Conservation (phyloP, 2,888 invertebrate species). For the Eustalomyia histrio region DNA sequence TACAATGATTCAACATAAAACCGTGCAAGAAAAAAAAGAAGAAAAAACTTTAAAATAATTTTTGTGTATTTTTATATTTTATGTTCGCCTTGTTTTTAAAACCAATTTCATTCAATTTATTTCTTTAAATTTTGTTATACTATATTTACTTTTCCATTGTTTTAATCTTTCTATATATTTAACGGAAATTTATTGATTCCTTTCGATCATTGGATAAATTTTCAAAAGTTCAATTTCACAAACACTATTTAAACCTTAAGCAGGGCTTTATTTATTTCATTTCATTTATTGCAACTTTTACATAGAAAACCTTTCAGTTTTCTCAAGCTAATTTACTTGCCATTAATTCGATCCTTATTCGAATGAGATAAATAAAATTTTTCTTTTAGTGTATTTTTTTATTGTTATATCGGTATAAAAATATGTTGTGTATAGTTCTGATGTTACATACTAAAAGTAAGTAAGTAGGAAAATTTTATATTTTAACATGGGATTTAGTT, state of each 20-base stretch:
- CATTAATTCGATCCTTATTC: too few species aligned
- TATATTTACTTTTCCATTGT: neutral
- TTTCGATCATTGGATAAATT: slow-evolving; percentile 3
- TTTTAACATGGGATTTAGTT: too few species aligned
- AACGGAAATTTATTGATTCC: slow-evolving; percentile 13
- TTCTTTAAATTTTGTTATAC: neutral
- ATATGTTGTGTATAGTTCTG: too few species aligned
- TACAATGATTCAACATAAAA: slow-evolving; percentile 30
- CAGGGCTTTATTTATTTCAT: too few species aligned
- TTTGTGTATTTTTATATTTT: slow-evolving; percentile 4
- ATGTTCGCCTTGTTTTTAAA: neutral
- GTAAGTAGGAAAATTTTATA: too few species aligned
- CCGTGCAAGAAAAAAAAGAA: neutral
- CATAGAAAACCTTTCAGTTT: too few species aligned
- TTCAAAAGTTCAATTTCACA: neutral
- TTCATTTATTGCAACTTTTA: too few species aligned
- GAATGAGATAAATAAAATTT: too few species aligned
- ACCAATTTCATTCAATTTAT: slow-evolving; percentile 1
- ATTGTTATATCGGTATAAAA: too few species aligned
- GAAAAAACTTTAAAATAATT: neutral
- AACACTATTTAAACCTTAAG: neutral
- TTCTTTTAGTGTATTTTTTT: too few species aligned
- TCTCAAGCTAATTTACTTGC: too few species aligned
- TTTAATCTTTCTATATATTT: neutral
- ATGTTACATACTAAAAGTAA: too few species aligned